These are phyloP conservation scores for Hylaeus anthracinus DNA, from an alignment of 1,140 invertebrate genomes.

Conservation along the genomic window DNA sequence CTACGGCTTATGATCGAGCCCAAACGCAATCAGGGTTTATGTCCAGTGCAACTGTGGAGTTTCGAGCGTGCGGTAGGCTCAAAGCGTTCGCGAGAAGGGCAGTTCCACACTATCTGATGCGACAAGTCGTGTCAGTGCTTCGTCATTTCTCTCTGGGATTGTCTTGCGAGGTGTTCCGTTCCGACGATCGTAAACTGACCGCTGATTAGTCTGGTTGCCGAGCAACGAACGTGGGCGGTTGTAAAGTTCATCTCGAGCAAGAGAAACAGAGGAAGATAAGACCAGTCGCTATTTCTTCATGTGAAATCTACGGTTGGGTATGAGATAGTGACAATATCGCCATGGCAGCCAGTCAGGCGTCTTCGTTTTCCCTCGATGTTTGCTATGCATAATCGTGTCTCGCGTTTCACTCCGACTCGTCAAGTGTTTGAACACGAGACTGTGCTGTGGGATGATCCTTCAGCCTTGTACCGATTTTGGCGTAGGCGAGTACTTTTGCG, in stretches of 20 bases:
- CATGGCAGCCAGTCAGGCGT: no score
- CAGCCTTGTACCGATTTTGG: neutral
- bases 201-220: neutral
- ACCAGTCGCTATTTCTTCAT: no score
- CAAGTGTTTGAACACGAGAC: neutral
- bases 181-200: conserved; percentile 28
- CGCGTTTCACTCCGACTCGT: no score
- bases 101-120: neutral
- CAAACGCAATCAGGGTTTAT: neutral
- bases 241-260: neutral
- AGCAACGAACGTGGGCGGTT: neutral
- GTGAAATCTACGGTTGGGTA: neutral
- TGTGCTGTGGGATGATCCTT: neutral
- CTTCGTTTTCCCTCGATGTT: no score
- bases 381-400: neutral
- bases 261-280: neutral
- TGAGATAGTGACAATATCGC: no score
- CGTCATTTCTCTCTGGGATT: neutral
- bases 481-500: neutral
- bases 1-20: no score
- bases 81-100: neutral
- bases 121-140: neutral
- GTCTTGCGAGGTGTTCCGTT: neutral
- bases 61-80: neutral
- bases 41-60: neutral